A percentile compares a stretch with the other conserved stretches of the same genome.
Conservation (phyloP, 2,888 invertebrate genomes). For the Myathropa florea region DNA sequence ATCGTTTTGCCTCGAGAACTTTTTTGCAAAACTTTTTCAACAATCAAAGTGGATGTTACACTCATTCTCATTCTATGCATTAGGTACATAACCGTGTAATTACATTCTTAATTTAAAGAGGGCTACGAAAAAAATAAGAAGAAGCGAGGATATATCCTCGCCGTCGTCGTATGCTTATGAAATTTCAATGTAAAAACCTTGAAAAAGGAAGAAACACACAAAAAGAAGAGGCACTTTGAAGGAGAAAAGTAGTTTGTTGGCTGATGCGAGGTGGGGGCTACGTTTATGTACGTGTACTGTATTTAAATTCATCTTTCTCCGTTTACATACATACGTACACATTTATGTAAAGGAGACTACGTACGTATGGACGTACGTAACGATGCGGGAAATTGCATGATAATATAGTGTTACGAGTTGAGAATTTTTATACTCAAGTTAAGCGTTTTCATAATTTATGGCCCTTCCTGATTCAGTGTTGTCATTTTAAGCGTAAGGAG, state of each 20-base stretch:
- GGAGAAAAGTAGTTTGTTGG: slow-evolving; percentile 55
- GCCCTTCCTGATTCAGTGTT: slow-evolving; percentile 7
- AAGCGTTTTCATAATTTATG: slow-evolving; percentile 67
- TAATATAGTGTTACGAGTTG: slow-evolving; percentile 69
- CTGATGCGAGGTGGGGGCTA: neutral
- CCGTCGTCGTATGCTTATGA: slow-evolving; percentile 41
- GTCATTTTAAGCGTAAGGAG: slow-evolving; percentile 22
- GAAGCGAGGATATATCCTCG: neutral
- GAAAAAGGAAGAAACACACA: slow-evolving; percentile 29
- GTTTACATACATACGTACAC: slow-evolving; percentile 6
- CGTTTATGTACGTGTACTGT: slow-evolving; percentile 51
- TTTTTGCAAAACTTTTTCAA: neutral
- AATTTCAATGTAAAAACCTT: slow-evolving; percentile 64
- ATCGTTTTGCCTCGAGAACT: neutral
- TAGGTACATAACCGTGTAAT: slow-evolving; percentile 33
- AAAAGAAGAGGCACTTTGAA: slow-evolving; percentile 39
- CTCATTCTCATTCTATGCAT: slow-evolving; percentile 40
- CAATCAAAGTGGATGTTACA: neutral
- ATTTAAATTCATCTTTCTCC: slow-evolving; percentile 40
- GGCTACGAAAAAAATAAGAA: slow-evolving; percentile 23
- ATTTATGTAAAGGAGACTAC: neutral
- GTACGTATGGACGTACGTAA: slow-evolving; percentile 22
- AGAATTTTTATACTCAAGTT: slow-evolving; percentile 66
- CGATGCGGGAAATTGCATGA: slow-evolving; percentile 71
- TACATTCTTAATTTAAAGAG: slow-evolving; percentile 65